Percentiles rank a stretch among this genome's conserved stretches.
These are phyloP conservation scores for Dolomedes plantarius DNA, from an alignment of 2,888 invertebrate species.

Conservation along the genomic window DNA sequence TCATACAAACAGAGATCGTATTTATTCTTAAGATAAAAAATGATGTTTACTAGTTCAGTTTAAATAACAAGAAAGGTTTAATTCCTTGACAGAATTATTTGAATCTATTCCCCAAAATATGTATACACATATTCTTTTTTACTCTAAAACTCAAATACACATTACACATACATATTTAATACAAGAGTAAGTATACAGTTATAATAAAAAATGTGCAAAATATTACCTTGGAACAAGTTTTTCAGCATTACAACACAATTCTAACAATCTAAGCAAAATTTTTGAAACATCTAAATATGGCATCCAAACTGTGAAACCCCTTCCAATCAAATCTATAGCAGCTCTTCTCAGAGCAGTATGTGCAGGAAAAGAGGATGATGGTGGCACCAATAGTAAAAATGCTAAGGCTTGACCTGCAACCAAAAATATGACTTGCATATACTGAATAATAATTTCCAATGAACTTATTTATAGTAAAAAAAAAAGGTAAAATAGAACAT, in stretches of 20 bases:
- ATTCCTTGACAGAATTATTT: too few relatives aligned
- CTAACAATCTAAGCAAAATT: constrained; percentile 90
- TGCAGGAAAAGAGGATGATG: constrained; percentile 88
- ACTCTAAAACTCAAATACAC: too few relatives aligned
- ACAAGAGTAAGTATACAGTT: too few relatives aligned
- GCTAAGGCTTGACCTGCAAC: constrained; percentile 87
- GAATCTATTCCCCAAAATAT: too few relatives aligned
- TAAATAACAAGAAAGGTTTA: too few relatives aligned
- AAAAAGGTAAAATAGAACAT: too few relatives aligned
- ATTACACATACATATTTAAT: too few relatives aligned
- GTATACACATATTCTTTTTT: too few relatives aligned
- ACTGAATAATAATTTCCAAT: neutral
- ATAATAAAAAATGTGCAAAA: too few relatives aligned
- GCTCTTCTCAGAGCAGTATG: constrained; percentile 95
- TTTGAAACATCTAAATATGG: constrained; percentile 96
- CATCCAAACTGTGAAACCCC: constrained; percentile 99
- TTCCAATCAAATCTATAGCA: constrained; percentile 96
- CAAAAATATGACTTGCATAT: neutral
- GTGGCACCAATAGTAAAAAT: constrained; percentile 92
- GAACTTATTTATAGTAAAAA: neutral
- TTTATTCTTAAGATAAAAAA: too few relatives aligned
- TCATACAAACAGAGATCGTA: too few relatives aligned
- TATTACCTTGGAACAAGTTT: constrained; percentile 86
- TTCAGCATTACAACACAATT: constrained; percentile 93
- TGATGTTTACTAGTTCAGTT: too few relatives aligned